Base-by-base conservation (phyloP, 1,140 invertebrate species). In the Eupeodes corollae region DNA sequence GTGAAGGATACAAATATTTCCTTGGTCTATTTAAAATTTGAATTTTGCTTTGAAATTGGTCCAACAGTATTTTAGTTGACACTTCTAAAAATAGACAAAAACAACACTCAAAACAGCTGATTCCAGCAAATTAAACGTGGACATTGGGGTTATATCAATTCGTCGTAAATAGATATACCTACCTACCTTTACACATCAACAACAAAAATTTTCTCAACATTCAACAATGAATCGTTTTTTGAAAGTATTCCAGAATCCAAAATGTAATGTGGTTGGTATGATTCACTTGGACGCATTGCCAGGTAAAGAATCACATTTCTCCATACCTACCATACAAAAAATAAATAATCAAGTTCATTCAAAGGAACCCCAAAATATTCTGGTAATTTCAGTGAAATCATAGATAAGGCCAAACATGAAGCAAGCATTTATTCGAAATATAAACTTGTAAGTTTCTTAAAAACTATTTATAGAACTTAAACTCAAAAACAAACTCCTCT, bases 271-370 rank as follows among this genome's bases (percentile, higher is more conserved):
- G 38, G 81, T 88, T 60, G 86, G 82, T 49, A 87, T 88, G 84
- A 73, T 88, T 52, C 85, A 88, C 59, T 73, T 86, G 1, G 70
- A 67, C 53, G 77, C 82, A 16, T 64, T 86, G 42, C 86, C 86
- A 67, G 84, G 84, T 80, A 67, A 54, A 39, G 33, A 35, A 9
- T n/a, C n/a, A 18, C 14, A 46, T 18, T 9, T 15, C 18, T 35
- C 40, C 14, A 15, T 16, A 44, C 10, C 11, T 45, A 42, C 1
- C 8, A 26, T 33, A 33, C 13, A 34, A 12, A 52, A 19, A 19
- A 34, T 18, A 48, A 44, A 40, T 21, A 41, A 49, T 39, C 40
- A 14, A 44, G 12, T 38, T 48, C 10, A 34, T 42, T 1, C 26
- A 65, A 26, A 26, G 62, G 62, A 46, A 65, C 63, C 6, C 66